These are phyloP conservation scores for Pelagia noctiluca DNA, from an alignment of 30 jellyfish, hydroid and myxozoan genomes.

Conservation along the genomic window DNA sequence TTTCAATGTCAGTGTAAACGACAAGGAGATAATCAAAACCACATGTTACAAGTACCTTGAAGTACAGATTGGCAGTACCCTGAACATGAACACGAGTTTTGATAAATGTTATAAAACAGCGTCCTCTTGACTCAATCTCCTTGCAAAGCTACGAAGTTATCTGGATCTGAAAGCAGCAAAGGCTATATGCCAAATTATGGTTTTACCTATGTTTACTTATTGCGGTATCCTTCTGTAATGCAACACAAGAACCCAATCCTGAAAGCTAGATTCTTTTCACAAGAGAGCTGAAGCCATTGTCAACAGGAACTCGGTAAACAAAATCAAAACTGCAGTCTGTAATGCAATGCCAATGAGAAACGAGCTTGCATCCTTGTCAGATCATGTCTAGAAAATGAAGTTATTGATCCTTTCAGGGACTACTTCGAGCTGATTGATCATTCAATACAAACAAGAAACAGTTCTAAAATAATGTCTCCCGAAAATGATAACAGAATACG, in stretches of 20 bases:
- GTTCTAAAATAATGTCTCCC: too few species aligned
- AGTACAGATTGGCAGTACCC: too few species aligned
- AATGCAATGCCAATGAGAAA: slow-evolving; percentile 24
- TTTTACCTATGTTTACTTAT: slow-evolving; percentile 51
- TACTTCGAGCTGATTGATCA: too few species aligned
- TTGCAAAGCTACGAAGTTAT: slow-evolving; percentile 30
- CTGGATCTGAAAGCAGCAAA: slow-evolving; percentile 53
- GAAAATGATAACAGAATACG: background rate
- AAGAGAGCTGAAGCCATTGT: slow-evolving; percentile 24
- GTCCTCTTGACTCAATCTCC: slow-evolving; percentile 45
- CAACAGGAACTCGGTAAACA: slow-evolving; percentile 29
- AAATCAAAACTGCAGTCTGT: slow-evolving; percentile 30
- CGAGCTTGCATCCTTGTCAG: too few species aligned
- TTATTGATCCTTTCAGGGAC: too few species aligned
- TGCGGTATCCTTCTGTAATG: slow-evolving; percentile 48
- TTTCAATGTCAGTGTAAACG: too few species aligned
- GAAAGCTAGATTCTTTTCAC: background rate
- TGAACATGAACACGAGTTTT: too few species aligned
- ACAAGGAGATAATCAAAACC: too few species aligned
- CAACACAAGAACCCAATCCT: slow-evolving; percentile 43
- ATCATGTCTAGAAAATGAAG: too few species aligned
- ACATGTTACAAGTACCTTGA: too few species aligned
- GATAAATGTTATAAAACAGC: too few species aligned
- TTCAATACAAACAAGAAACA: too few species aligned
- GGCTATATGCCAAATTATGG: slow-evolving; percentile 46